phyloP scores from a whole-genome alignment of 2,113 vertebrate genomes.

The Pholis gunnellus region DNA sequence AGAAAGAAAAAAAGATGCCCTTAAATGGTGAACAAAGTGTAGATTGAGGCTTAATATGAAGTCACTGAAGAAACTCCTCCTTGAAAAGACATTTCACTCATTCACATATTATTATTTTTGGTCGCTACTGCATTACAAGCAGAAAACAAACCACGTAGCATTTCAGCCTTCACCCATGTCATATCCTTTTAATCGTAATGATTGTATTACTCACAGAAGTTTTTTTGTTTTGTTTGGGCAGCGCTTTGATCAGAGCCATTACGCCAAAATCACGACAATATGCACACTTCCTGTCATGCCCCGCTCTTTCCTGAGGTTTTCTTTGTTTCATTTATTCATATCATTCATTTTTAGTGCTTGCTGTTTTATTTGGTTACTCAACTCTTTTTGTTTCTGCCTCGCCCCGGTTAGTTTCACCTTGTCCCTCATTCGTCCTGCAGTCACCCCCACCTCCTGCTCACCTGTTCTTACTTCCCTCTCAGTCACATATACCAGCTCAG shows the following conservation, averaged over 20 bases:
- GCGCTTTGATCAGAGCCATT: slow-evolving; percentile 6
- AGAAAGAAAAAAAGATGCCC: neutral
- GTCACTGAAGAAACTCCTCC: neutral
- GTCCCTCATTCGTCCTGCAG: too few species aligned
- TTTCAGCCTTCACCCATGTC: neutral
- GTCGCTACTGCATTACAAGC: neutral
- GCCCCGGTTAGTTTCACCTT: neutral
- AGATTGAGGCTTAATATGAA: neutral
- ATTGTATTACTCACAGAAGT: neutral
- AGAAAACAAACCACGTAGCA: neutral
- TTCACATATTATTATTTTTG: neutral
- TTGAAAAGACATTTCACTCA: neutral
- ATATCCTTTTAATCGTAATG: neutral
- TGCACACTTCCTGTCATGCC: neutral
- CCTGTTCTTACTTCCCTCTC: too few species aligned
- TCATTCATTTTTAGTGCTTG: neutral
- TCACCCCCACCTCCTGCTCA: too few species aligned
- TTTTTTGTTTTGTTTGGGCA: slow-evolving; percentile 6
- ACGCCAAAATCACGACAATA: neutral
- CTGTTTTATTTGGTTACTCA: neutral
- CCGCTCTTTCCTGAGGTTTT: too few species aligned
- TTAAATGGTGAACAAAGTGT: slow-evolving; percentile 3
- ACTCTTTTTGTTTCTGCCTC: neutral
- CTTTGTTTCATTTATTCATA: neutral
- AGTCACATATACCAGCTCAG: too few species aligned